Conservation (phyloP, 2,888 invertebrate genomes). For the Pherbina coryleti region DNA sequence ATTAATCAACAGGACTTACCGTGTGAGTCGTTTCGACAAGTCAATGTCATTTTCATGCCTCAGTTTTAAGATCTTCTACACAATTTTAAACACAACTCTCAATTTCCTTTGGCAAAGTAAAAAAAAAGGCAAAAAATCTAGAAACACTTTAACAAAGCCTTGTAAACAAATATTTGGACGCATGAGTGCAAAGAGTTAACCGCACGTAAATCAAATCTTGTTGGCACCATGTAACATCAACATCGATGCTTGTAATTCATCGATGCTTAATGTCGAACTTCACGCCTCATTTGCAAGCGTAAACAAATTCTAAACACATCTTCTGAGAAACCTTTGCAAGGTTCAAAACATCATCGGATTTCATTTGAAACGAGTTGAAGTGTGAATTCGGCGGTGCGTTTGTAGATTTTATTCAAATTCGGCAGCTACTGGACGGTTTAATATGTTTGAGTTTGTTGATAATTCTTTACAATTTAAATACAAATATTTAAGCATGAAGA, state of each 20-base stretch:
- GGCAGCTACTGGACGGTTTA: slow-evolving; percentile 23
- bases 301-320: background rate
- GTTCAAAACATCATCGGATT: background rate
- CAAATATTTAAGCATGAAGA: slow-evolving; percentile 1
- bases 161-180: slow-evolving; percentile 30
- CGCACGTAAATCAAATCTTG: slow-evolving; percentile 11
- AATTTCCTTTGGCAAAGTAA: background rate
- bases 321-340: slow-evolving; percentile 5
- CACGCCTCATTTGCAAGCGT: slow-evolving; percentile 34
- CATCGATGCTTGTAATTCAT: background rate
- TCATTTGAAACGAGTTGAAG: slow-evolving; percentile 20
- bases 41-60: too few species aligned
- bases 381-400: slow-evolving; percentile 16
- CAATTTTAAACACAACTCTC: background rate
- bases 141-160: background rate
- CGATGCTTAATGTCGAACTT: background rate
- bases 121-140: background rate
- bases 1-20: too few species aligned
- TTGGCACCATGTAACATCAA: background rate
- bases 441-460: background rate
- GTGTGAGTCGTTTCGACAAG: too few species aligned
- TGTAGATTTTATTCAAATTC: background rate
- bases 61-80: too few species aligned
- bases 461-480: background rate
- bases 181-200: slow-evolving; percentile 31